A percentile compares a stretch with the other conserved stretches of the same genome.
Conservation (phyloP, 2,113 vertebrate genomes). For the Fulmarus glacialis region DNA sequence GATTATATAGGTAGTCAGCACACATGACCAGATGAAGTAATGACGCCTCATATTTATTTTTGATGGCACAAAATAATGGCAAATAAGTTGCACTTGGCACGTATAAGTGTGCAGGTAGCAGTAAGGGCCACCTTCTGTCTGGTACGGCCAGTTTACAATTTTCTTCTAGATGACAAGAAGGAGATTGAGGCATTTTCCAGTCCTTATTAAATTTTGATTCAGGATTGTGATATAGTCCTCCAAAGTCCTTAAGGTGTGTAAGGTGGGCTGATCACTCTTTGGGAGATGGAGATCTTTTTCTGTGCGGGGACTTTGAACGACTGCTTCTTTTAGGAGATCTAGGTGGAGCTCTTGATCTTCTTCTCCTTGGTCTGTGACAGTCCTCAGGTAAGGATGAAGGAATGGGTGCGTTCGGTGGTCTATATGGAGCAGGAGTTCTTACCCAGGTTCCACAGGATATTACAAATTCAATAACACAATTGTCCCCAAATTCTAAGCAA, state of each 20-base stretch:
- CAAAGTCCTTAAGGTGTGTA: background rate
- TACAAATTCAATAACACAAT: background rate
- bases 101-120: background rate
- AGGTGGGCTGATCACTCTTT: background rate
- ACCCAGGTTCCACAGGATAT: background rate
- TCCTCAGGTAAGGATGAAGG: background rate
- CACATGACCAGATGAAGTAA: no score
- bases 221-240: background rate
- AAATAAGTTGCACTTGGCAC: background rate
- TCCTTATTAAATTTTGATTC: background rate
- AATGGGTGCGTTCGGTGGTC: background rate
- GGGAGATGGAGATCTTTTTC: background rate
- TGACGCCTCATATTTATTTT: background rate
- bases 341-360: background rate
- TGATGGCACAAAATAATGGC: background rate
- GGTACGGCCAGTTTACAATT: no score
- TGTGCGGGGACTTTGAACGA: rapidly evolving
- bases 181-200: background rate
- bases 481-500: background rate
- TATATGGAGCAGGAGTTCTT: background rate
- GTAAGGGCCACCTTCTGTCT: background rate
- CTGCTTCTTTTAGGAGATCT: background rate
- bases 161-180: background rate
- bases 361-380: background rate
- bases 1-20: background rate